A percentile compares a stretch with the other conserved stretches of the same genome.
Conservation (phyloP, 2,888 invertebrate species). For the Tiphia femorata region DNA sequence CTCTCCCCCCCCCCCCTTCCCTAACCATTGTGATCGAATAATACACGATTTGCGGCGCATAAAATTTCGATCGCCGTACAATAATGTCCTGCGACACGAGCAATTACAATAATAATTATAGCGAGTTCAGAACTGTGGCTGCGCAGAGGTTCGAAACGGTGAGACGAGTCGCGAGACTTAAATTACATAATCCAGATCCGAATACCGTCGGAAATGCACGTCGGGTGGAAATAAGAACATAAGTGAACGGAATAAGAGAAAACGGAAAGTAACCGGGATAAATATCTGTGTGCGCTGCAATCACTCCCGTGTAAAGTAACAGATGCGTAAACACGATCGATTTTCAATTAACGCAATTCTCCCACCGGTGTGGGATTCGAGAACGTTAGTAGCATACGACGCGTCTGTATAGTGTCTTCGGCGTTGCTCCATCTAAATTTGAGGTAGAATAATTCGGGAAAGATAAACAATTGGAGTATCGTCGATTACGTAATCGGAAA, state of each 20-base stretch:
- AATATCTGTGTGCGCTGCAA: not conserved
- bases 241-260: not conserved
- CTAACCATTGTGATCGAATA: not conserved
- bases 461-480: constrained; percentile 42
- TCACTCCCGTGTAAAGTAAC: not conserved
- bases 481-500: constrained; percentile 36
- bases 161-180: too few species aligned
- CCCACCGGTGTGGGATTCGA: too few species aligned
- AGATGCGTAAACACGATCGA: constrained; percentile 10
- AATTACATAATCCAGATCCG: too few species aligned
- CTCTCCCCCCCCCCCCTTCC: not conserved
- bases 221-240: not conserved
- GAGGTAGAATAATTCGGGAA: constrained; percentile 57
- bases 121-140: too few species aligned
- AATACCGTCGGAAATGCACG: too few species aligned
- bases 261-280: not conserved
- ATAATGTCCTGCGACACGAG: too few species aligned
- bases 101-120: too few species aligned
- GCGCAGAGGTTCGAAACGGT: too few species aligned
- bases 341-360: constrained; percentile 1
- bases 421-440: constrained; percentile 38
- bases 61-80: not conserved
- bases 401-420: constrained; percentile 4
- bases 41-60: not conserved
- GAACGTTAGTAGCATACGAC: too few species aligned